These are phyloP conservation scores for Andrena trimmerana DNA, from an alignment of 2,888 invertebrate genomes.

Conservation along the genomic window DNA sequence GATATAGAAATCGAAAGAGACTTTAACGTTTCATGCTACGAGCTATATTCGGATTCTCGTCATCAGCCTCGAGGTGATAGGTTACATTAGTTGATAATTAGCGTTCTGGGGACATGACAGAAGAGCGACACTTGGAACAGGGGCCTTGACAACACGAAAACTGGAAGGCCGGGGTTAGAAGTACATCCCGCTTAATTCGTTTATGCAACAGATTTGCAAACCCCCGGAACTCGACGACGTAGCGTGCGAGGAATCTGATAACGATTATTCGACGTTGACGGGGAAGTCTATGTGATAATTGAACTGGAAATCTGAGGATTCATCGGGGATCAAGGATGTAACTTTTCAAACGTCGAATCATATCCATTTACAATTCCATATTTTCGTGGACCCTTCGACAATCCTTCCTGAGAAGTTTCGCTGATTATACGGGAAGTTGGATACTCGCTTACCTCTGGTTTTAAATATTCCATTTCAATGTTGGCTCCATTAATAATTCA, in stretches of 20 bases:
- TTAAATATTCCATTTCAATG: background rate
- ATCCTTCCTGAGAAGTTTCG: background rate
- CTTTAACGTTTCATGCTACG: constrained; percentile 55
- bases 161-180: constrained; percentile 5
- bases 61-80: constrained; percentile 25
- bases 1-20: constrained; percentile 47
- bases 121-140: constrained; percentile 31
- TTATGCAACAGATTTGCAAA: constrained; percentile 33
- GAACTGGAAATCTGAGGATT: background rate
- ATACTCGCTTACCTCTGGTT: background rate
- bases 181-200: constrained; percentile 10
- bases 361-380: background rate
- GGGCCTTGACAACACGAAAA: background rate
- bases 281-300: background rate
- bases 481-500: background rate
- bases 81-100: constrained; percentile 57
- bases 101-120: constrained; percentile 19
- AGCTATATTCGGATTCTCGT: constrained; percentile 6
- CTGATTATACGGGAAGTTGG: background rate
- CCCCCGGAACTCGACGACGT: constrained; percentile 1
- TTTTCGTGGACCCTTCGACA: background rate
- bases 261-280: constrained; percentile 3
- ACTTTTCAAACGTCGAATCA: background rate
- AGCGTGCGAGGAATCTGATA: constrained; percentile 20
- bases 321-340: background rate